Evolutionary conservation across 2,113 vertebrate species (phyloP), one percentile per base, ranked within the genome.

Genomic region (Syngnathus floridae): DNA sequence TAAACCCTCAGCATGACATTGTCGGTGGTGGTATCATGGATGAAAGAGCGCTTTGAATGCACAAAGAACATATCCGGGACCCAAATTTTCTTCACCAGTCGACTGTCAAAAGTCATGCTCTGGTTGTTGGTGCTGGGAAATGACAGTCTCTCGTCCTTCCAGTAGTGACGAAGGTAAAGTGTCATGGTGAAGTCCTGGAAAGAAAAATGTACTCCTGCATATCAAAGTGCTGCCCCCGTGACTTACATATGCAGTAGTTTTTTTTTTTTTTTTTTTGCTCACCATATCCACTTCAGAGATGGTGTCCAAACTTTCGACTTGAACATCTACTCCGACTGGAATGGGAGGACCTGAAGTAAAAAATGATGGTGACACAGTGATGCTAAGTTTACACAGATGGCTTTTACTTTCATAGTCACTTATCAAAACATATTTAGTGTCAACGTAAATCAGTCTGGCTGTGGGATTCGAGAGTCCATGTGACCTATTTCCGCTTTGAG

Each of bases 41-140:
- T 99, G 79, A 99, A 98, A 46, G 96, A 98, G 40, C 95, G 91
- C 79, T 99, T 99, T 38, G 96, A 99, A 82, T 98, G 97, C 58
- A 99, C 96, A 0, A 99, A 99, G 76, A 99, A 99, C 94, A 99
- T 97, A 82, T 99, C 96, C 0, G 97, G 97, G 1, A 99, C 96
- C 97, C 96, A 99, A 73, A 98, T 99, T 88, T 98, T 99, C 89
- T 98, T 98, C 74, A 95, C 95, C 69, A 99, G 88, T 36, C 96
- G 91, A 60, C 96, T 94, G 11, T 99, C 97, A 3, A 99, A 99
- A 1, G 97, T 99, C 97, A 98, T 97, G 87, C 95, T 99, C 73
- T 95, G 94, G 84, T 98, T 99, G 87, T 93, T 99, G 78, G 90
- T 92, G 89, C 97, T 98, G 0, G 93, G 95, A 72, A 99, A 98